Percentiles rank a stretch among this genome's conserved stretches.
Evolutionary conservation across 1,140 invertebrate species (phyloP).

Genomic region (Xylocopa sonorina): DNA sequence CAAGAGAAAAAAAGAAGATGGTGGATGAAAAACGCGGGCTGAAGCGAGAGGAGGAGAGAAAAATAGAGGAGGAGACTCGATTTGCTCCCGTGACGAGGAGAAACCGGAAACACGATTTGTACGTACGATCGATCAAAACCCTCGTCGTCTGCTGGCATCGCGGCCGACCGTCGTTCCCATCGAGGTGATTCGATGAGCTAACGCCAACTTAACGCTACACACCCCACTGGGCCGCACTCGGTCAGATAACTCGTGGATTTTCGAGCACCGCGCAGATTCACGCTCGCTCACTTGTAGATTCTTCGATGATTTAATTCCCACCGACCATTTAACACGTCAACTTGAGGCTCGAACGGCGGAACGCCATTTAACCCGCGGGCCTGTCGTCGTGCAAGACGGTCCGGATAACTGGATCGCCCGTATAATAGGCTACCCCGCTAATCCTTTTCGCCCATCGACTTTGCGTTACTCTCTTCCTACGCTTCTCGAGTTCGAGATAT

Average conservation of each 20-base stretch:
- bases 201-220: conserved; percentile 78
- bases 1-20: neutral
- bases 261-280: conserved; percentile 61
- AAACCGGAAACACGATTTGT: conserved; percentile 68
- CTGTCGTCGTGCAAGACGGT: no score
- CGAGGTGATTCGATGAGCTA: conserved; percentile 73
- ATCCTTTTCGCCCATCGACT: no score
- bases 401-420: no score
- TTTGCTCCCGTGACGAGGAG: conserved; percentile 52
- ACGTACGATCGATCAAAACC: conserved; percentile 70
- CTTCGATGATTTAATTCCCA: conserved; percentile 57
- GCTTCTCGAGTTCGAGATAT: no score
- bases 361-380: no score
- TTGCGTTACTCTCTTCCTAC: no score
- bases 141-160: conserved; percentile 46
- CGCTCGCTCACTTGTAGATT: conserved; percentile 72
- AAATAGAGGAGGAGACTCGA: conserved; percentile 5
- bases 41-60: neutral
- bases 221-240: conserved; percentile 75
- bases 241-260: conserved; percentile 77
- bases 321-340: conserved; percentile 35
- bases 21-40: neutral
- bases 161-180: conserved; percentile 55
- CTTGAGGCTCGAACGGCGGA: neutral
- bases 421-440: no score